Base-by-base conservation (phyloP, 2,888 invertebrate species). In the Argynnis bischoffii region DNA sequence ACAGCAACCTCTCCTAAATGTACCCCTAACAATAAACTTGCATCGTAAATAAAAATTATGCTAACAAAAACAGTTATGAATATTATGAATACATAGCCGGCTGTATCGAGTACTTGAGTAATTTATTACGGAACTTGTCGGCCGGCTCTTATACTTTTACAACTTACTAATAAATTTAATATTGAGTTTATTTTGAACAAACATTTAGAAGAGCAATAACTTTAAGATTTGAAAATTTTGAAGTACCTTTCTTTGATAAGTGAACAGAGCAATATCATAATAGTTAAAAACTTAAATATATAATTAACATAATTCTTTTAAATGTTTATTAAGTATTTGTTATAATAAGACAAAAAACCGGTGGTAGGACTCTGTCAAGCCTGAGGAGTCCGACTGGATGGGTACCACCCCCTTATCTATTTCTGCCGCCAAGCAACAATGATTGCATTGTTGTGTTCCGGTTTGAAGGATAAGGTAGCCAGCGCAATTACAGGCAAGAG, bases 101-200 rank as follows among this genome's bases (percentile, higher is more conserved):
- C n/a, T 55, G 46, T 66, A 64, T 69, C 51, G 64, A 67, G 47
- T 66, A 41, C 47, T 60, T 18, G 51, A 21, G 31, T 51, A 64
- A 69, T 69, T 69, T 69, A 64, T 69, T 67, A 53, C 64, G n/a
- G 51, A 64, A 66, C 66, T 69, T 69, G 54, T 54, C n/a, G n/a
- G 47, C 48, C 47, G 18, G 54, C 63, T 51, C 64, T 46, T 47
- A 47, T 6, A 47, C 54, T 60, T 60, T 54, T 26, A 53, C 51
- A 47, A 61, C 35, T 51, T 51, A 35, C 60, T 66, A 54, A 16
- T 31, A 60, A 47, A 65, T 53, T 47, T 53, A 53, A 59, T 54
- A 59, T 54, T 11, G 35, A 51, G 48, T 46, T 14, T 21, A 65
- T 57, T 53, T 57, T 26, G 57, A 66, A 46, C 47, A 54, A 66